Conservation (phyloP, 1,140 invertebrate species). For the Leptestheria dahalacensis region DNA sequence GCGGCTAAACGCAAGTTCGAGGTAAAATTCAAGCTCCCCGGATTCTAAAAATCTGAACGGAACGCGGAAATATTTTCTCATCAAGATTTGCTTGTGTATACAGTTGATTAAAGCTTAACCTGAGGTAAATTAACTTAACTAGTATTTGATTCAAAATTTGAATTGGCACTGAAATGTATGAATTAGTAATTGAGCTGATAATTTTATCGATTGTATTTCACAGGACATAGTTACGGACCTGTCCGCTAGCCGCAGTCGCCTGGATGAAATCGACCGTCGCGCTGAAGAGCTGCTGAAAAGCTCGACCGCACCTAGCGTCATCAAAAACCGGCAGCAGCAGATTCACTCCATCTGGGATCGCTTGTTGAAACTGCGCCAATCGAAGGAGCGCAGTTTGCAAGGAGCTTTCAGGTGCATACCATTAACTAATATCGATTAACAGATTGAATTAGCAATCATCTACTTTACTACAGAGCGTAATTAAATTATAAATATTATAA, state of each 20-base stretch:
- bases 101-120: no score
- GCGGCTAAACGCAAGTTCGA: constrained; percentile 88
- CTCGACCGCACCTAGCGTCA: constrained; percentile 73
- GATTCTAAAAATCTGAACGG: no score
- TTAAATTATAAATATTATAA: no score
- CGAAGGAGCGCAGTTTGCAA: constrained; percentile 75
- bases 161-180: no score
- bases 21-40: constrained; percentile 33
- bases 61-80: no score
- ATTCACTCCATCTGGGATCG: constrained; percentile 78
- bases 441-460: no score
- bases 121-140: not conserved
- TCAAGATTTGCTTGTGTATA: no score
- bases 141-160: not conserved
- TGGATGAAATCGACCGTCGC: constrained; percentile 64
- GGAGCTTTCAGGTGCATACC: constrained; percentile 56
- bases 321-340: constrained; percentile 61
- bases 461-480: no score
- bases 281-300: constrained; percentile 60
- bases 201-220: no score
- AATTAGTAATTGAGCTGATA: no score
- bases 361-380: constrained; percentile 50
- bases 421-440: not conserved
- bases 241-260: constrained; percentile 73
- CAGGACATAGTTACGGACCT: constrained; percentile 89